These are phyloP conservation scores for Papilio helenus DNA, from an alignment of 1,140 invertebrate species.

Conservation along the genomic window DNA sequence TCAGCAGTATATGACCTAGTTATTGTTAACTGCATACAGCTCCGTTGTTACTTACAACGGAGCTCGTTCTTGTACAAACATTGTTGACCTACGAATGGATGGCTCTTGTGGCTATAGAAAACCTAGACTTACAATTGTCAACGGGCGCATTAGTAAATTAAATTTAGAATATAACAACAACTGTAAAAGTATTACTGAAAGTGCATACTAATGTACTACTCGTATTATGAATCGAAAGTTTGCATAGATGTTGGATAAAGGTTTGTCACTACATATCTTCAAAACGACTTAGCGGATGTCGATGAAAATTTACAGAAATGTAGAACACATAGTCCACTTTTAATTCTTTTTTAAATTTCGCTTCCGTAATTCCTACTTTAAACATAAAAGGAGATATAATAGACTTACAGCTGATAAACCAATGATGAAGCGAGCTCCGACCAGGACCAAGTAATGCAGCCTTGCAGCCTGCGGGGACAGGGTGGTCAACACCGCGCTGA, in stretches of 20 bases:
- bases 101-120: background rate
- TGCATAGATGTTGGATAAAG: too few species aligned
- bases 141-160: background rate
- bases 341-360: too few species aligned
- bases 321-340: too few species aligned
- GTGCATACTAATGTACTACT: background rate
- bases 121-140: background rate
- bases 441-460: constrained; percentile 85
- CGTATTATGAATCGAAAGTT: too few species aligned
- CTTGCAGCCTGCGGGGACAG: constrained; percentile 86
- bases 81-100: constrained; percentile 15
- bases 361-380: too few species aligned
- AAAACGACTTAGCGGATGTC: too few species aligned
- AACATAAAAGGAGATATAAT: constrained; percentile 6
- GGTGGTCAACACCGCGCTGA: constrained; percentile 88
- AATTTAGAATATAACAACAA: background rate
- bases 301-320: too few species aligned
- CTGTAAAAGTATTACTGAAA: constrained; percentile 6
- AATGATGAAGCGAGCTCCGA: constrained; percentile 85
- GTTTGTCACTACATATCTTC: too few species aligned
- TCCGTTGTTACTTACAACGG: background rate
- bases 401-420: constrained; percentile 86
- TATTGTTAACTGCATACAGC: constrained; percentile 13
- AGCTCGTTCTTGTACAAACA: constrained; percentile 16
- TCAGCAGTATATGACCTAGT: background rate